Evolutionary conservation across 2,797 vertebrate genomes (phyloP), one percentile per base, ranked within the genome.

Genomic region (Balearica regulorum): DNA sequence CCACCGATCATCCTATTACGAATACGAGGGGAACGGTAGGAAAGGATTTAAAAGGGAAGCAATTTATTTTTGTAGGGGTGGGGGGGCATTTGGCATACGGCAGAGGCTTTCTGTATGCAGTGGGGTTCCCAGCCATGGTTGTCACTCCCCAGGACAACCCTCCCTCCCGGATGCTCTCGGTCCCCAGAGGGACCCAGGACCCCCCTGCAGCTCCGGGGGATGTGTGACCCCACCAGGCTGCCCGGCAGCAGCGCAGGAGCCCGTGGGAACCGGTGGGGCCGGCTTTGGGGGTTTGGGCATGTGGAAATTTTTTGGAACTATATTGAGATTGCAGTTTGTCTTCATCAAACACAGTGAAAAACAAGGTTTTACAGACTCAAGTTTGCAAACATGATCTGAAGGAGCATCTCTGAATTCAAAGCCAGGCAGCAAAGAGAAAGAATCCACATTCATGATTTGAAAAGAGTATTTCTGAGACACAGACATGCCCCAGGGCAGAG

Each of bases 1-100:
- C 95, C 85, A 93, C 98, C 5, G 94, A 97, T 98, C 98, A 97
- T 96, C 97, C 95, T 92, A 92, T 97, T 97, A 97, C 1, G 71
- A 94, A 96, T 88, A 96, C 3, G 75, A 97, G 91, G 93, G 75
- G 96, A 95, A 68, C 87, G 88, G 97, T 77, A 90, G 97, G 97
- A 92, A 97, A 91, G 95, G 93, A 93, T 90, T 94, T 87, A 44
- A 95, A 96, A 83, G 93, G 97, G 95, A 92, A 96, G 90, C 65
- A 49, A 91, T 97, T 95, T 93, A 93, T 96, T 96, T 96, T 93
- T 89, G 89, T 19, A 35, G 49, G 61, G 93, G 92, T 16, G 81
- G 61, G 35, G 35, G 46, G 35, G 6, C 68, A 72, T 96, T 95
- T 70, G 65, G 84, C 92, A 87, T 41, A 49, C 1, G 55, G 93